Evolutionary conservation across 2,113 vertebrate genomes (phyloP).

Genomic region (Falcunculus frontatus): DNA sequence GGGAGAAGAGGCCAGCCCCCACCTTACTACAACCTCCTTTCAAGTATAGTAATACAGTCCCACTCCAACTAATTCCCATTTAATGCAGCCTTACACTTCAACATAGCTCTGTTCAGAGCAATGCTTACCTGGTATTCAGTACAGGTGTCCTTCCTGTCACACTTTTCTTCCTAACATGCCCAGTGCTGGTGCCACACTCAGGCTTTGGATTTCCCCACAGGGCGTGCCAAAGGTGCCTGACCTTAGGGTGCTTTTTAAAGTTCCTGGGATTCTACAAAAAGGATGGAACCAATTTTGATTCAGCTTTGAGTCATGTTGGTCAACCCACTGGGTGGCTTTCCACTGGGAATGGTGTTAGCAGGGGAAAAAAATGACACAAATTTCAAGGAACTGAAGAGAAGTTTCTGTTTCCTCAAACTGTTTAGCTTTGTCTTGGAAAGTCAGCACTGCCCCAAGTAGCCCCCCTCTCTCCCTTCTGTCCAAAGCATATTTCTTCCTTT

Average conservation of each 20-base stretch:
- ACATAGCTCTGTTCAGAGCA: rapidly evolving
- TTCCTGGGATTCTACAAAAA: rapidly evolving
- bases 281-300: background rate
- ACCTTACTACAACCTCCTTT: background rate
- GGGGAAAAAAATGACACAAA: too few relatives aligned
- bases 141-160: background rate
- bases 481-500: background rate
- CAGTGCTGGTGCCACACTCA: rapidly evolving
- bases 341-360: rapidly evolving
- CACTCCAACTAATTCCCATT: background rate
- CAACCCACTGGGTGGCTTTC: rapidly evolving
- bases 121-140: background rate
- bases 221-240: rapidly evolving
- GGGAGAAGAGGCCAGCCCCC: background rate
- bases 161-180: rapidly evolving
- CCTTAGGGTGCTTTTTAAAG: rapidly evolving
- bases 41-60: too few relatives aligned
- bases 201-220: too few relatives aligned
- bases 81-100: too few relatives aligned
- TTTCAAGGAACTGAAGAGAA: background rate
- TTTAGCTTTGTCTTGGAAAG: background rate
- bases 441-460: background rate
- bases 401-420: background rate
- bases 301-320: background rate
- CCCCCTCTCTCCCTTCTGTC: background rate